Percentiles rank a stretch among this genome's conserved stretches.
Evolutionary conservation across 2,888 invertebrate genomes (phyloP).

Genomic region (Agonopterix alstromeriana): DNA sequence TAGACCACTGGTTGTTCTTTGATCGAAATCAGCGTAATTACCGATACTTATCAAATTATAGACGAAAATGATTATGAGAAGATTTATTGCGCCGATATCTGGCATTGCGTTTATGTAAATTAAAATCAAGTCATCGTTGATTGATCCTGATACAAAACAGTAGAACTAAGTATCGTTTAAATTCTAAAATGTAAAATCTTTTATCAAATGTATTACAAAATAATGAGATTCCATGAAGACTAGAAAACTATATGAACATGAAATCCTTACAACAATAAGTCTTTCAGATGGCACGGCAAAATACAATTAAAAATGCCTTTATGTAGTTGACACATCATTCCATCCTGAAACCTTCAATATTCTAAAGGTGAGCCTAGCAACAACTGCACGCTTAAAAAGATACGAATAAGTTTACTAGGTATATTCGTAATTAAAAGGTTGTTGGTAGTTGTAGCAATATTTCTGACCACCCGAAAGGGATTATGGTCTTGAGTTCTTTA

Average conservation of each 20-base stretch:
- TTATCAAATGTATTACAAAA: conserved; percentile 57
- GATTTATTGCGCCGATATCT: conserved; percentile 30
- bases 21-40: conserved; percentile 19
- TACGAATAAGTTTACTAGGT: too few species aligned
- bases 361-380: too few species aligned
- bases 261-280: conserved; percentile 75
- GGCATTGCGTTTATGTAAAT: conserved; percentile 42
- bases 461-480: too few species aligned
- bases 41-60: conserved; percentile 16
- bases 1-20: not conserved
- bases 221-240: conserved; percentile 74
- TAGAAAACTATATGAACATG: conserved; percentile 75
- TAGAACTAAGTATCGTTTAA: conserved; percentile 46
- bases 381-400: too few species aligned
- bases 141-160: conserved; percentile 42
- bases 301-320: conserved; percentile 68
- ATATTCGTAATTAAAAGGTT: too few species aligned
- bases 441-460: too few species aligned
- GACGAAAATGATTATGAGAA: conserved; percentile 25
- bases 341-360: too few species aligned
- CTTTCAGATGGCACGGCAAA: conserved; percentile 72
- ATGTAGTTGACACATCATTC: conserved; percentile 30
- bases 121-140: conserved; percentile 23
- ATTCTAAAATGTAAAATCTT: conserved; percentile 43
- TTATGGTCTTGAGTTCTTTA: too few species aligned